phyloP scores from a whole-genome alignment of 2,888 invertebrate species.

The Aromia moschata region DNA sequence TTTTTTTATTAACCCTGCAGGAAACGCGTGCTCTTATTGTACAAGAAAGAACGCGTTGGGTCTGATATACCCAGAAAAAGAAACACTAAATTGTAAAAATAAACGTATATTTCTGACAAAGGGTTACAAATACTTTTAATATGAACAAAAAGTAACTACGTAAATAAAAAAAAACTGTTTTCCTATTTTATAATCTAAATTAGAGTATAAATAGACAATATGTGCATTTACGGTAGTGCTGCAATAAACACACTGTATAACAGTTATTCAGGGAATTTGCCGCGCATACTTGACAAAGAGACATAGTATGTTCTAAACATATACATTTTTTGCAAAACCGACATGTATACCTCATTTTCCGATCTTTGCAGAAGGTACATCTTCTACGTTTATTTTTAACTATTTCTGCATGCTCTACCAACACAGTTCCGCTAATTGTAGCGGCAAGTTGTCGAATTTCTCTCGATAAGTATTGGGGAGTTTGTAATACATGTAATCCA shows the following conservation, averaged over 20 bases:
- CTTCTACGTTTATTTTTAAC: constrained; percentile 8
- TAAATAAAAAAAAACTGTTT: background rate
- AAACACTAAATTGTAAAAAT: too few species aligned
- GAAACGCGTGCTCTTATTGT: too few species aligned
- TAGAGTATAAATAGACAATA: background rate
- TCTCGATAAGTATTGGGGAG: constrained; percentile 17
- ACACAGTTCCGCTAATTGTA: too few species aligned
- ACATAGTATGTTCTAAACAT: constrained; percentile 4
- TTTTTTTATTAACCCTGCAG: too few species aligned
- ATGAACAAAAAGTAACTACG: background rate
- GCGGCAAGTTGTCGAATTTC: constrained; percentile 20
- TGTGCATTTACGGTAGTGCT: background rate
- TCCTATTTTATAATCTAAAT: background rate
- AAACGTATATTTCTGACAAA: too few species aligned
- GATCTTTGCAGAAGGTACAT: background rate
- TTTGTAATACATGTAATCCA: constrained; percentile 9
- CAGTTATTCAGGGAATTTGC: constrained; percentile 1
- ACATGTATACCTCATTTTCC: constrained; percentile 5
- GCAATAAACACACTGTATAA: background rate
- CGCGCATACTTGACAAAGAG: constrained; percentile 18
- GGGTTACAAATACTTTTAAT: too few species aligned
- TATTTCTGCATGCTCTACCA: constrained; percentile 1
- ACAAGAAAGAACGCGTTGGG: too few species aligned
- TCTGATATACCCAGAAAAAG: too few species aligned
- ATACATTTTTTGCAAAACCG: constrained; percentile 11